Base-by-base conservation (phyloP, 2,888 invertebrate species). In the Temnothorax ravouxi region DNA sequence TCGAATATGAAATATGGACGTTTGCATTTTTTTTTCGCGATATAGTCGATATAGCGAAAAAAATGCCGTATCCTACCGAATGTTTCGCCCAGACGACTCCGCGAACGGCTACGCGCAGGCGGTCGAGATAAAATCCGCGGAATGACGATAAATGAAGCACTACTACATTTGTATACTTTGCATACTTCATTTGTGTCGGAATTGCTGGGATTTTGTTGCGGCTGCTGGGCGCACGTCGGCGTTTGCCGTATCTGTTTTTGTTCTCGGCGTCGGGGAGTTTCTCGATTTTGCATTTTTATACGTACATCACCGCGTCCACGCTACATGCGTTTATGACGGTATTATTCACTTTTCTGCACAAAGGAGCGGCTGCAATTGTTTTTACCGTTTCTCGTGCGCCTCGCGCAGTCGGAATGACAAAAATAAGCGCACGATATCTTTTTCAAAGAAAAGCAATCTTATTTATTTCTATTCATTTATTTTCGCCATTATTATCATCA, bases 151-250 rank as follows among this genome's bases (percentile, higher is more conserved):
- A 79, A 79, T 80, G 79, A 80, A 80, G 59, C 79, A 50, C 79
- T 62, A 76, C 75, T 79, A 47, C 59, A 80, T 80, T 71, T 80
- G 79, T 69, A 59, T 59, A 80, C 59, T 80, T 61, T 80, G 69
- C 59, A 80, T 71, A 71, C 59, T 80, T 80, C 59, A 80, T 80
- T 80, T 80, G 79, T 69, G 79, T 50, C 34, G 50, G 38, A 71
- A 80, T 80, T 71, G 71, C 79, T 38, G 18, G 79, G 79, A 80
- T 80, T 80, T 80, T 80, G 79, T 80, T 80, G 79, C 79, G 79
- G 67, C 67, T 47, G 29, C 21, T 8, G 54, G 47, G 47, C 64
- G 44, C 56, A 34, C 34, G 67, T 56, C 54, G 66, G 77, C 44
- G n/a, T 69, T 79, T 47, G 59, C 69, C 59, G 38, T 38, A 50